Evolutionary conservation across 2,797 vertebrate genomes (phyloP), one percentile per base, ranked within the genome.

Genomic region (Trachops cirrhosus): DNA sequence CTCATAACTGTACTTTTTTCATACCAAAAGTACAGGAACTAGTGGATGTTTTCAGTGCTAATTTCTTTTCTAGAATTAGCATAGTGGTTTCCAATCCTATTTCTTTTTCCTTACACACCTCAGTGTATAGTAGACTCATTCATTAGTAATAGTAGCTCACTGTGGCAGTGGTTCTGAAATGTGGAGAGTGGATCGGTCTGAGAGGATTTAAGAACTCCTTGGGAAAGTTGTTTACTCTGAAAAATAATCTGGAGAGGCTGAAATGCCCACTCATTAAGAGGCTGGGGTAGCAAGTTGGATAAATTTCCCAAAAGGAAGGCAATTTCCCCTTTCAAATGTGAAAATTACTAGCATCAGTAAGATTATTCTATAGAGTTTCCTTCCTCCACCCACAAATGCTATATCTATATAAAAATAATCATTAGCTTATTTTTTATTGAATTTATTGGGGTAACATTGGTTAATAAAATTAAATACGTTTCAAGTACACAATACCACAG

Each of bases 261-360:
- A 92, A 93, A 82, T 77, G 29, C 22, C 16, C 29, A 34, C 32
- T 84, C 50, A 59, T 75, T 94, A 83, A 71, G 34, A 86, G 86
- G 19, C 44, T 80, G 7, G 32, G 88, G 4, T 48, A 91, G 39
- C 62, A 89, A 86, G 64, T 86, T 94, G 84, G 37, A 73, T 83
- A 78, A 46, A 70, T 86, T 87, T 46, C 21, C 75, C 46, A 64
- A 29, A 54, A 75, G 32, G n/a, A 91, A 95, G 54, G 50, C 4
- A 78, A 92, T 86, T 96, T 96, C 64, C 82, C 4, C 6, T 0
- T 93, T 94, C 88, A 96, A 92, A 92, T 82, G 73, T 94, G 77
- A 90, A 94, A 93, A 88, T 96, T 67, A 48, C n/a, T 80, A 46
- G 52, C 41, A 93, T 52, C 46, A 74, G 24, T 82, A 85, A 32